A percentile compares a stretch with the other conserved stretches of the same genome.
phyloP scores from a whole-genome alignment of 2,797 vertebrate species.

The Tapirus indicus region DNA sequence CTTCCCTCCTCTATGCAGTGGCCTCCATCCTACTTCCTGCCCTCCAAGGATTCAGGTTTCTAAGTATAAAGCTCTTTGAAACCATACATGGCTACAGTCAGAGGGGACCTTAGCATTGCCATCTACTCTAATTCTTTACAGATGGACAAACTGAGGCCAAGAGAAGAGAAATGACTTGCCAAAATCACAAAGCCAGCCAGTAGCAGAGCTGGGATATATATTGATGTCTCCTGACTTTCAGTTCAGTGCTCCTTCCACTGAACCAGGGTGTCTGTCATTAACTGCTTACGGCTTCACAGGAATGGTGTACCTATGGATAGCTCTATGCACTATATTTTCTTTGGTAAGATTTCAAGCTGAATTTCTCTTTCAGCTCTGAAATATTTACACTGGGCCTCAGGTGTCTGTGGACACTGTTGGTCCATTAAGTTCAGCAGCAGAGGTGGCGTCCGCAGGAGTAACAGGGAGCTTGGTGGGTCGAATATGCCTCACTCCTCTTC shows the following conservation, averaged over 20 bases:
- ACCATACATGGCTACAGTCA: background rate
- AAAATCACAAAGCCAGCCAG: background rate
- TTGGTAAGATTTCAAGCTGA: slow-evolving; percentile 10
- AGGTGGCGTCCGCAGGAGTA: background rate
- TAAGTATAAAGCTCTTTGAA: slow-evolving; percentile 8
- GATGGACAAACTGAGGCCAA: background rate
- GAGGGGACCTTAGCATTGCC: background rate
- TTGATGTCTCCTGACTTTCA: background rate
- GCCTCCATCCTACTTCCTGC: background rate
- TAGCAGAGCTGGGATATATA: background rate
- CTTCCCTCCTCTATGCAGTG: background rate
- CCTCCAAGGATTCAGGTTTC: background rate
- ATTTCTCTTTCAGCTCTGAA: background rate
- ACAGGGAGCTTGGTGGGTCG: background rate
- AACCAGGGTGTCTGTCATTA: background rate
- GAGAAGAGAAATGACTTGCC: background rate
- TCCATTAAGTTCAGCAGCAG: background rate
- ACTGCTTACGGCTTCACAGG: background rate
- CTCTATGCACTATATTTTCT: background rate
- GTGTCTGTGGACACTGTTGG: background rate
- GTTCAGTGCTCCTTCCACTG: background rate
- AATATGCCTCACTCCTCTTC: background rate
- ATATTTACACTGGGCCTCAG: background rate
- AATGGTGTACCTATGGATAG: background rate
- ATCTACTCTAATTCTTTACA: background rate